Evolutionary conservation across 2,797 vertebrate species (phyloP), one percentile per base, ranked within the genome.

Genomic region (Siniperca scherzeri): DNA sequence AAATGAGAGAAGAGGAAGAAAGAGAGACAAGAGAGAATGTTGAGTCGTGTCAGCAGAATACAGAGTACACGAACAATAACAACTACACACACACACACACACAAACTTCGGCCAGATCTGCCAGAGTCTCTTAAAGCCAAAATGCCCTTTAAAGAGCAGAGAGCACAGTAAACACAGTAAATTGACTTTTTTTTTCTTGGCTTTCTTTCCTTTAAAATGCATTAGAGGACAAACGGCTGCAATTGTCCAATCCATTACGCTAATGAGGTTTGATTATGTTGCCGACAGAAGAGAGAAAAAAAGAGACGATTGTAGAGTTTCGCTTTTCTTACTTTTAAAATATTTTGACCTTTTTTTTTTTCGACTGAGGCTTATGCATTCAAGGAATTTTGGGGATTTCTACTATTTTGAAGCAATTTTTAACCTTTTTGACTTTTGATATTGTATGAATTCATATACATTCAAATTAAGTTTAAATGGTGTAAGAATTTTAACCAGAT

Each of bases 71-170:
- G 77, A 79, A 85, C 38, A 82, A 78, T n/a, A 71, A 56, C 55
- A 67, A 1, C 36, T 11, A 55, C 70, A 5, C 40, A 53, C 40
- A 33, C 70, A 61, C 70, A 46, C 33, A 40, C 62, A 48, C 33
- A 52, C 22, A 52, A 30, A 53, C n/a, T 36, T 55, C 7, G 21
- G 50, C 25, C 65, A 36, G 57, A 74, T 66, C 30, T 73, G 65
- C n/a, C 82, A 70, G 48, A 67, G 38, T 83, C 65, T n/a, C 77
- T 82, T 57, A 42, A 64, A 60, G 67, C 72, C 77, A 76, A 78
- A 85, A 79, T 72, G 76, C 25, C 74, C 78, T 91, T 89, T 82
- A 79, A 88, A 83, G 77, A 85, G 71, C 84, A 74, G 78, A 30
- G 55, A 81, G 57, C 12, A 52, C n/a, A 73, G 44, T 46, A 85